phyloP scores from a whole-genome alignment of 2,888 invertebrate genomes.

The Ochropacha duplaris region DNA sequence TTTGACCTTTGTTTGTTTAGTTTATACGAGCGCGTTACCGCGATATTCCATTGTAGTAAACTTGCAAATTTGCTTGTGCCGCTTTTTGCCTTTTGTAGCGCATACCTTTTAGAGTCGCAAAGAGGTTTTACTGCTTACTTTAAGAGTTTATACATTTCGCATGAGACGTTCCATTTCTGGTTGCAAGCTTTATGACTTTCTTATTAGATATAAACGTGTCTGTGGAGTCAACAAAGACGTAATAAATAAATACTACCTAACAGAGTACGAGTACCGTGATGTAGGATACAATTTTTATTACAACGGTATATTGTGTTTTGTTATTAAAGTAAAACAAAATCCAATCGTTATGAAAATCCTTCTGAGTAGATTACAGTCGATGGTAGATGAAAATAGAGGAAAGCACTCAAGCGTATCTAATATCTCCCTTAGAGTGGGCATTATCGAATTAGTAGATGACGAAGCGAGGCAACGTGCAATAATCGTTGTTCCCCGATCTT shows the following conservation, averaged over 20 bases:
- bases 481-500: constrained; percentile 67
- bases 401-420: constrained; percentile 61
- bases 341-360: constrained; percentile 28
- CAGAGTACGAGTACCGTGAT: constrained; percentile 1
- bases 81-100: constrained; percentile 42
- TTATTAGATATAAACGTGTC: constrained; percentile 59
- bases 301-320: constrained; percentile 10
- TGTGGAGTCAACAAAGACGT: constrained; percentile 40
- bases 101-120: constrained; percentile 48
- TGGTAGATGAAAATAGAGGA: constrained; percentile 33
- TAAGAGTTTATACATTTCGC: constrained; percentile 58
- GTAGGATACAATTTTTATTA: constrained; percentile 27
- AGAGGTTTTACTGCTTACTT: constrained; percentile 57
- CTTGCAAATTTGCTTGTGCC: constrained; percentile 49
- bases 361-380: constrained; percentile 25
- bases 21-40: constrained; percentile 39
- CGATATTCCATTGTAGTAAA: constrained; percentile 46
- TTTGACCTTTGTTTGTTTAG: constrained; percentile 62
- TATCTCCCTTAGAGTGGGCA: constrained; percentile 57
- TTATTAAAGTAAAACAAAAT: constrained; percentile 27
- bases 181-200: constrained; percentile 58
- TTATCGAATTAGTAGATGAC: constrained; percentile 75
- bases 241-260: constrained; percentile 36
- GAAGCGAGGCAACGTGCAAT: constrained; percentile 58
- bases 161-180: constrained; percentile 55